Conservation (phyloP, 2,888 invertebrate genomes). For the Tuberolachnus salignus region DNA sequence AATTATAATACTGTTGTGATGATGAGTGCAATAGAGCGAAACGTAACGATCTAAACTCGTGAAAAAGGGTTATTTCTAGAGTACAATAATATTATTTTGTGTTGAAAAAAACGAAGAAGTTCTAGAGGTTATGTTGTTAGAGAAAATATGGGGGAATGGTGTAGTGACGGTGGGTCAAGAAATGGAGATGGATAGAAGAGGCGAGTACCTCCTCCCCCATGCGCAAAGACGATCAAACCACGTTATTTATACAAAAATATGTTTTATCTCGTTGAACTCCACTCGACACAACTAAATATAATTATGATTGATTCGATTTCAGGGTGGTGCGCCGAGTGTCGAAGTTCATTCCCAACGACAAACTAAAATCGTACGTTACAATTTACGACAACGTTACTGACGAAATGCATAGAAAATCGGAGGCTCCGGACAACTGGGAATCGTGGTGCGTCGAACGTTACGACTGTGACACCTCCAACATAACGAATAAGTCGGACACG, state of each 20-base stretch:
- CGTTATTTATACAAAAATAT: not conserved
- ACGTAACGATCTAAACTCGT: too few species aligned
- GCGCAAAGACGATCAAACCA: not conserved
- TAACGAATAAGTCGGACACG: not conserved
- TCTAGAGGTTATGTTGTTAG: too few species aligned
- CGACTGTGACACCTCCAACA: slow-evolving; percentile 2
- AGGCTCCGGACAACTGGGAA: not conserved
- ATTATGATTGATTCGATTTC: not conserved
- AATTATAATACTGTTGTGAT: too few species aligned
- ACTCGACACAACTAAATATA: not conserved
- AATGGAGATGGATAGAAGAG: not conserved
- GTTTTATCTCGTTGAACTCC: not conserved
- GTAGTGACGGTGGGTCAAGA: not conserved
- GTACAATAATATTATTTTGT: too few species aligned
- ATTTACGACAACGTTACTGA: not conserved
- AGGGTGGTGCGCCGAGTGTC: slow-evolving; percentile 22
- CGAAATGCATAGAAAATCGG: not conserved
- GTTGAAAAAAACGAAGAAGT: too few species aligned
- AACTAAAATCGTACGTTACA: slow-evolving; percentile 17
- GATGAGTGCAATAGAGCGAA: too few species aligned
- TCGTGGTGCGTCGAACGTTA: slow-evolving; percentile 36
- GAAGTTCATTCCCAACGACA: slow-evolving; percentile 25
- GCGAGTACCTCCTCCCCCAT: too few species aligned
- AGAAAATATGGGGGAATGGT: too few species aligned
- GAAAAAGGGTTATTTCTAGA: too few species aligned